Percentiles rank a stretch among this genome's conserved stretches.
Conservation (phyloP, 2,888 invertebrate species). For the Agrilus cyanescens region DNA sequence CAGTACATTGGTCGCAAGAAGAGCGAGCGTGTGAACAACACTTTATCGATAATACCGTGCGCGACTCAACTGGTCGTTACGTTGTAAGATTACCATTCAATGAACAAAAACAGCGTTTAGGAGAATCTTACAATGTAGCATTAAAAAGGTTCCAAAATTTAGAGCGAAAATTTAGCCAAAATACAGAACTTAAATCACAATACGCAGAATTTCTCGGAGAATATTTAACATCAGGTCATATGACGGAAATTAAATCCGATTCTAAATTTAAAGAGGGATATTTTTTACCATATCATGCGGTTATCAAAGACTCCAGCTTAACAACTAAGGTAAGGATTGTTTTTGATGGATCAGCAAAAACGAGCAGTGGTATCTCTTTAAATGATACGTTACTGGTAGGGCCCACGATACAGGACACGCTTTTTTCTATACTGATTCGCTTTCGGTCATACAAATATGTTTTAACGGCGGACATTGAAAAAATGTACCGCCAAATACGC, state of each 20-base stretch:
- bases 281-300: conserved; percentile 19
- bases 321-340: conserved; percentile 23
- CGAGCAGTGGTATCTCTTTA: conserved; percentile 19
- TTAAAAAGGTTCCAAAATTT: conserved; percentile 13
- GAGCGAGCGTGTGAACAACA: conserved; percentile 16
- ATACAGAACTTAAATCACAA: conserved; percentile 7
- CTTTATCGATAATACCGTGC: conserved; percentile 8
- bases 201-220: conserved; percentile 16
- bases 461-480: conserved; percentile 8
- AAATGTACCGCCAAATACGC: conserved; percentile 9
- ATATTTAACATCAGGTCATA: conserved; percentile 15
- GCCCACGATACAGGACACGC: background rate
- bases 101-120: conserved; percentile 9
- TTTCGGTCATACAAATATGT: conserved; percentile 9
- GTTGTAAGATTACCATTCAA: conserved; percentile 12
- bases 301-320: conserved; percentile 18
- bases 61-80: conserved; percentile 13
- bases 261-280: too few relatives aligned
- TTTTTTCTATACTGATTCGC: conserved; percentile 1
- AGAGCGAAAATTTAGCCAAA: conserved; percentile 13
- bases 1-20: conserved; percentile 8
- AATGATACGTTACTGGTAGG: conserved; percentile 20
- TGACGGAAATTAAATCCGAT: conserved; percentile 8
- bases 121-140: conserved; percentile 13
- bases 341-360: conserved; percentile 19